Base-by-base conservation (phyloP, 2,797 vertebrate genomes). In the Urophycis tenuis region DNA sequence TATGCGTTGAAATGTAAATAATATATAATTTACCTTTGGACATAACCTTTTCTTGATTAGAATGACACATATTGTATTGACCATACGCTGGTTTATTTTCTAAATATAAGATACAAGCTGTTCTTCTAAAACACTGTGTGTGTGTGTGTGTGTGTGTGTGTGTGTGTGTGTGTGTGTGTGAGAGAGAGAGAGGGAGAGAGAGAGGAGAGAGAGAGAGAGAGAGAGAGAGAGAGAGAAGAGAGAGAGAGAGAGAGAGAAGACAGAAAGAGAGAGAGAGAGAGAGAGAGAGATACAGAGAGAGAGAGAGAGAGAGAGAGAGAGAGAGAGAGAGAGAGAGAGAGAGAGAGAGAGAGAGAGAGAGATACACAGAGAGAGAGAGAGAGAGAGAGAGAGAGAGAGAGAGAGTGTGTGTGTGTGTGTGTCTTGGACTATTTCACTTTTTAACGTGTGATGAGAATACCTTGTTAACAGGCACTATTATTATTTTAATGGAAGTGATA, bases 401-500 rank as follows among this genome's bases (percentile, higher is more conserved):
- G n/a, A n/a, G n/a, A n/a, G 53, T 25, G 53, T 60, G 53, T 60
- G 53, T 60, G 53, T 60, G 53, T 60, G n/a, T 25, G 53, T 60
- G 53, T 60, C 2, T 60, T 67, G 25, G 10, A 67, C n/a, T 25
- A 60, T 67, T 67, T 25, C 3, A 67, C 60, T 67, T 29, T 77
- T 85, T 85, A 85, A 88, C 73, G 22, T 83, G 85, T 81, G 76
- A 83, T 72, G 80, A 22, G 53, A 78, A 70, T 32, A n/a, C 71
- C 74, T 78, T 75, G 77, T 74, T 36, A 12, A 53, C 75, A 41
- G 60, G 75, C 72, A 74, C 85, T 79, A 71, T 74, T 64, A 32
- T 87, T 85, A 88, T 87, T 87, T 85, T 88, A 79, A 86, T 79
- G 84, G 79, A 4, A 69, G 84, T 70, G 87, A 84, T 77, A 81